Evolutionary conservation across 1,140 invertebrate genomes (phyloP).

Genomic region (Danaus plexippus): DNA sequence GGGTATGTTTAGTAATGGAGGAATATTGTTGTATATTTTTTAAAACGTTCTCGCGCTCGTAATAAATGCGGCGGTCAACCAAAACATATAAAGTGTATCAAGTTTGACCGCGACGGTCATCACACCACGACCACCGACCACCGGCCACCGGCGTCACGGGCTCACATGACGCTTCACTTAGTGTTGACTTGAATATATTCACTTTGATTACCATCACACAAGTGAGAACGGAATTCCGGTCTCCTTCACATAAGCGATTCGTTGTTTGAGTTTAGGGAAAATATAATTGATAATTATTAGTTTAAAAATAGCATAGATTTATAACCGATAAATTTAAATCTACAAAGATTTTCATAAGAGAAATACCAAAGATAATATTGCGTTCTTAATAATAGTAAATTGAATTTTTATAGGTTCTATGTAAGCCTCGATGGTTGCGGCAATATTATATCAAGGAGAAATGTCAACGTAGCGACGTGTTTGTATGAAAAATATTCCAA

Average conservation of each 20-base stretch:
- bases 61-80: constrained; percentile 47
- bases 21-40: no score
- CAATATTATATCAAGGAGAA: constrained; percentile 65
- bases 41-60: constrained; percentile 5
- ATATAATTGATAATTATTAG: no score
- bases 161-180: constrained; percentile 30
- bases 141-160: constrained; percentile 34
- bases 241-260: no score
- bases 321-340: no score
- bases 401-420: constrained; percentile 22
- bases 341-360: no score
- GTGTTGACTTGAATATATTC: no score
- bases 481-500: constrained; percentile 70
- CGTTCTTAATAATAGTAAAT: constrained; percentile 1
- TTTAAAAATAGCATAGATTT: no score
- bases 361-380: no score
- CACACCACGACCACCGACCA: constrained; percentile 21
- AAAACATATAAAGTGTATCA: constrained; percentile 62
- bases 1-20: no score
- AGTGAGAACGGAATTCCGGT: no score
- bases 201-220: no score
- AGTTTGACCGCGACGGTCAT: constrained; percentile 53
- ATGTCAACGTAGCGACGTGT: constrained; percentile 66
- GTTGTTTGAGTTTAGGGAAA: no score
- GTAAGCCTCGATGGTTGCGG: constrained; percentile 33